These are phyloP conservation scores for Andrena dorsata DNA, from an alignment of 2,888 invertebrate species.

Conservation along the genomic window DNA sequence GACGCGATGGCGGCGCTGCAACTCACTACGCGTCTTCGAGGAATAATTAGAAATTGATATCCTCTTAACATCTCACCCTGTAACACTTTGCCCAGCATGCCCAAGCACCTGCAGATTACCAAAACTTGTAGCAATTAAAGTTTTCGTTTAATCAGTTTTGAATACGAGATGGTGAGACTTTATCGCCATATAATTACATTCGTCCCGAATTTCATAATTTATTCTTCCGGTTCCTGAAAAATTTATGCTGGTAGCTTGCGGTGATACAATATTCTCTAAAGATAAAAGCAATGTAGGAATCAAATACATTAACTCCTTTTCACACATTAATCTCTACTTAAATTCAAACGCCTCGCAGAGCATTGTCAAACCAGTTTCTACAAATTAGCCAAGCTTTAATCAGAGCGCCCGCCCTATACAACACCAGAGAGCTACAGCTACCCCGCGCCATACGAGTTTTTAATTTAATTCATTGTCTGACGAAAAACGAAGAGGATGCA, in stretches of 20 bases:
- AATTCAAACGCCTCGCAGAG: not conserved
- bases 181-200: not conserved
- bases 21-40: constrained; percentile 50
- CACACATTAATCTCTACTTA: not conserved
- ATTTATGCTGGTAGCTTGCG: not conserved
- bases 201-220: not conserved
- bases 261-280: too few species aligned
- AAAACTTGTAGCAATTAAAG: not conserved
- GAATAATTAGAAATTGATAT: constrained; percentile 68
- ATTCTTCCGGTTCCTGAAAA: not conserved
- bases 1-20: constrained; percentile 30
- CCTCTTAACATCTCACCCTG: constrained; percentile 54
- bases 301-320: not conserved
- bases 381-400: constrained; percentile 29
- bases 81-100: constrained; percentile 64
- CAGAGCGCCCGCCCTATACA: constrained; percentile 32
- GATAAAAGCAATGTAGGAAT: too few species aligned
- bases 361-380: constrained; percentile 27
- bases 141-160: not conserved
- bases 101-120: constrained; percentile 12
- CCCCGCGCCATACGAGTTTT: constrained; percentile 36
- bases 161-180: not conserved
- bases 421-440: constrained; percentile 17
- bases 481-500: constrained; percentile 19
- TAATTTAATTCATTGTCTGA: constrained; percentile 48